Percentiles rank a stretch among this genome's conserved stretches.
phyloP scores from a whole-genome alignment of 2,113 vertebrate species.

The Pionites leucogaster region DNA sequence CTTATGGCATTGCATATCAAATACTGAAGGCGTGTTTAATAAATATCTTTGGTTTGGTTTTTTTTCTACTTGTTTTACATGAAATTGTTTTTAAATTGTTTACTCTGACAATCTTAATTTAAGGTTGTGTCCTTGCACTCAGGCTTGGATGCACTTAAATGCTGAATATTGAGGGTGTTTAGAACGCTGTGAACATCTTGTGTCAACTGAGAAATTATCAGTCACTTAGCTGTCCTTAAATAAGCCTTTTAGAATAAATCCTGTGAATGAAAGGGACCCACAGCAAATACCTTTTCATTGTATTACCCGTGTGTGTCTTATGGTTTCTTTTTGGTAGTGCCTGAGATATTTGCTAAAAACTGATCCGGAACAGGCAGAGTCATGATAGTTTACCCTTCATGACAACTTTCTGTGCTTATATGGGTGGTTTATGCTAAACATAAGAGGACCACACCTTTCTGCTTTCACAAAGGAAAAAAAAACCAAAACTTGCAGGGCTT shows the following conservation, averaged over 20 bases:
- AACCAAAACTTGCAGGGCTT: background rate
- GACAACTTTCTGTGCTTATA: background rate
- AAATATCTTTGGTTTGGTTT: background rate
- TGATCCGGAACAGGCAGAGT: background rate
- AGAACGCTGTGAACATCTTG: accelerated
- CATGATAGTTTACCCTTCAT: background rate
- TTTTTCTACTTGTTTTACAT: background rate
- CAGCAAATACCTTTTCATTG: background rate
- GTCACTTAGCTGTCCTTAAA: background rate
- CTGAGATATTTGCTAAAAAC: background rate
- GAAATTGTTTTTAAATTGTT: background rate
- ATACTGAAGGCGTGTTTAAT: background rate
- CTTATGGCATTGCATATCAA: accelerated
- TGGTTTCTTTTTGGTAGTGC: background rate
- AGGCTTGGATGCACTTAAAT: accelerated
- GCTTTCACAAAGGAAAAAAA: background rate
- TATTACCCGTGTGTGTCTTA: accelerated
- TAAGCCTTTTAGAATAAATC: background rate
- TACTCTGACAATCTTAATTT: accelerated
- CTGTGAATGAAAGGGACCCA: background rate
- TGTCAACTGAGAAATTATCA: background rate
- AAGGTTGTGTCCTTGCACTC: accelerated
- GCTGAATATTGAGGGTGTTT: background rate
- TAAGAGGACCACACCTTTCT: background rate
- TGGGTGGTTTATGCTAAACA: accelerated